These are phyloP conservation scores for Eunapius fragilis DNA, from an alignment of 37 sponge, comb jelly and placozoan genomes.

Conservation along the genomic window DNA sequence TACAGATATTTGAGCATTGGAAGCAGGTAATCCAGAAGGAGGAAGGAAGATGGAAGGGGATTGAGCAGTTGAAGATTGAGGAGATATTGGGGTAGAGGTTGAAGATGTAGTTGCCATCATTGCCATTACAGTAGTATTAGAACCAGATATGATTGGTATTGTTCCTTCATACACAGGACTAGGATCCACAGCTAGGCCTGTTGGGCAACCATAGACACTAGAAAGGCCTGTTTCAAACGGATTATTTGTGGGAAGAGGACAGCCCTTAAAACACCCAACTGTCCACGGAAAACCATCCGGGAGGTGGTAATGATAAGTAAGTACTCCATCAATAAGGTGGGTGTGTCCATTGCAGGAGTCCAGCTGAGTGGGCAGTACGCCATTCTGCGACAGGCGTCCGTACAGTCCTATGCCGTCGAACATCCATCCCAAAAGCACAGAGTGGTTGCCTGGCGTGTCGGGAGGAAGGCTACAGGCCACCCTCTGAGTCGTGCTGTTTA, in stretches of 20 bases:
- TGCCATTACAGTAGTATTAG: not conserved
- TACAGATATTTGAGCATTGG: too few relatives aligned
- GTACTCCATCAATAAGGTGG: conserved; percentile 20
- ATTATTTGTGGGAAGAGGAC: conserved; percentile 29
- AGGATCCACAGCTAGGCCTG: conserved; percentile 13
- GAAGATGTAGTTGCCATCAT: not conserved
- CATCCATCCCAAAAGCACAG: conserved; percentile 30
- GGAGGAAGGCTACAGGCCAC: conserved; percentile 5
- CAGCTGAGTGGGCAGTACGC: conserved; percentile 19
- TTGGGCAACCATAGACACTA: conserved; percentile 10
- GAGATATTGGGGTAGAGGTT: not conserved
- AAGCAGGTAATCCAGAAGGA: too few relatives aligned
- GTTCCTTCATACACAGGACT: not conserved
- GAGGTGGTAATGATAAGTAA: conserved; percentile 31
- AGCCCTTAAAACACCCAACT: conserved; percentile 52
- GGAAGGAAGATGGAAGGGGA: too few relatives aligned
- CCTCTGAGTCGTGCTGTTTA: not conserved
- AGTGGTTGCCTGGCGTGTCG: conserved; percentile 33
- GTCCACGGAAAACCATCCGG: conserved; percentile 34
- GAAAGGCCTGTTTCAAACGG: not conserved
- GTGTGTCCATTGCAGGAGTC: conserved; percentile 45
- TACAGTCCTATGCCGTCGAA: conserved; percentile 37
- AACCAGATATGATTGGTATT: not conserved
- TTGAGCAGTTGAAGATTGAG: too few relatives aligned
- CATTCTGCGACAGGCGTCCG: conserved; percentile 23